phyloP scores from a whole-genome alignment of 2,888 invertebrate species.

The Gibbula magus region DNA sequence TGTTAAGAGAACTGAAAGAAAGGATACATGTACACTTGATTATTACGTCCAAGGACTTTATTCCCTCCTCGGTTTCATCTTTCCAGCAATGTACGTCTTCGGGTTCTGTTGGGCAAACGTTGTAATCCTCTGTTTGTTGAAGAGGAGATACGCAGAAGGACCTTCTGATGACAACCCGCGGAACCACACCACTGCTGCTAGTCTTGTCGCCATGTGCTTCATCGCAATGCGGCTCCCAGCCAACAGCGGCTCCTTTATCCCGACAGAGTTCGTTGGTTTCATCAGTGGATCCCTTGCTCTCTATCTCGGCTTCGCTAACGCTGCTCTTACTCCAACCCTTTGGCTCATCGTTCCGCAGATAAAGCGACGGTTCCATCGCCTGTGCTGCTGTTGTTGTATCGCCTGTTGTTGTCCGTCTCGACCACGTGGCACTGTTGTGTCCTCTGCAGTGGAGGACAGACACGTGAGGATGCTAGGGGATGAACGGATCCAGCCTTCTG shows the following conservation, averaged over 20 bases:
- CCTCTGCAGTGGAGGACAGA: not conserved
- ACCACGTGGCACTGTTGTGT: not conserved
- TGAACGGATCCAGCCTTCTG: not conserved
- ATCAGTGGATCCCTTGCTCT: too few relatives aligned
- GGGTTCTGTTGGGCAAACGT: constrained; percentile 10
- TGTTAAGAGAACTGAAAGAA: not conserved
- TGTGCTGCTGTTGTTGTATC: not conserved
- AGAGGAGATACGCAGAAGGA: not conserved
- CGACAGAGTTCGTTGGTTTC: not conserved
- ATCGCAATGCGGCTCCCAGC: constrained; percentile 9
- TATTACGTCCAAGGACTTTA: not conserved
- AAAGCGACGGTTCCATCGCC: not conserved
- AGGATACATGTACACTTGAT: not conserved
- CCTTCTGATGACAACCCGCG: not conserved
- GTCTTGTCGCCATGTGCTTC: not conserved
- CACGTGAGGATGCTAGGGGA: not conserved
- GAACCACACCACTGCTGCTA: constrained; percentile 2
- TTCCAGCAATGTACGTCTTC: not conserved
- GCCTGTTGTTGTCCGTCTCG: not conserved
- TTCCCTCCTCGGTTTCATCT: not conserved
- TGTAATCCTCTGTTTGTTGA: not conserved
- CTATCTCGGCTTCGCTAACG: constrained; percentile 2
- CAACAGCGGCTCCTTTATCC: not conserved
- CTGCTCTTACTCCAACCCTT: not conserved
- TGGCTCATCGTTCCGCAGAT: not conserved